phyloP scores from a whole-genome alignment of 2,888 invertebrate genomes.

The Pseudococcus jackbeardsleyi region DNA sequence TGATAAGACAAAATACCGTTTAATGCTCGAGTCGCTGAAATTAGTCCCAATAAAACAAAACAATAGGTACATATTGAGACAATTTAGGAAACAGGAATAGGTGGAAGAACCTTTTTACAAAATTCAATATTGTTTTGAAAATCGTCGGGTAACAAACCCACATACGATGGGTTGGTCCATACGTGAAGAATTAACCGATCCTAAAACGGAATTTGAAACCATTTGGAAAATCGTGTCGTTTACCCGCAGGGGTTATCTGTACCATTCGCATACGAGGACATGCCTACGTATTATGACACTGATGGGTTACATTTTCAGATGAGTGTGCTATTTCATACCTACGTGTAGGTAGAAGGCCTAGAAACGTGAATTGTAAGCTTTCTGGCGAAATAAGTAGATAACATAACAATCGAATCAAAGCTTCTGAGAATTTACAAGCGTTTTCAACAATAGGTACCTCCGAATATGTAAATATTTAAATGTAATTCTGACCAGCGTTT shows the following conservation, averaged over 20 bases:
- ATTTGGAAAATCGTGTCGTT: background rate
- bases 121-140: background rate
- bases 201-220: constrained; percentile 19
- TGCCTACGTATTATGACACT: background rate
- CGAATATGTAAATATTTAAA: too few species aligned
- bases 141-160: background rate
- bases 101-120: background rate
- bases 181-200: constrained; percentile 23
- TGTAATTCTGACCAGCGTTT: too few species aligned
- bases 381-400: background rate
- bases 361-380: background rate
- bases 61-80: background rate
- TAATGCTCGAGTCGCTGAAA: background rate
- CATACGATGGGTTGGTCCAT: constrained; percentile 2
- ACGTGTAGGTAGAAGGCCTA: background rate
- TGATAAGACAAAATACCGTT: background rate
- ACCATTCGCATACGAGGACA: background rate
- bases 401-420: constrained; percentile 25
- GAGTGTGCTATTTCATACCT: background rate
- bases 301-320: background rate
- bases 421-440: background rate
- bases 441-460: too few species aligned
- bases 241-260: background rate
- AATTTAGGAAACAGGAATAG: background rate
- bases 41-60: background rate